Conservation (phyloP, 2,113 vertebrate genomes). For the Hassar affinis region DNA sequence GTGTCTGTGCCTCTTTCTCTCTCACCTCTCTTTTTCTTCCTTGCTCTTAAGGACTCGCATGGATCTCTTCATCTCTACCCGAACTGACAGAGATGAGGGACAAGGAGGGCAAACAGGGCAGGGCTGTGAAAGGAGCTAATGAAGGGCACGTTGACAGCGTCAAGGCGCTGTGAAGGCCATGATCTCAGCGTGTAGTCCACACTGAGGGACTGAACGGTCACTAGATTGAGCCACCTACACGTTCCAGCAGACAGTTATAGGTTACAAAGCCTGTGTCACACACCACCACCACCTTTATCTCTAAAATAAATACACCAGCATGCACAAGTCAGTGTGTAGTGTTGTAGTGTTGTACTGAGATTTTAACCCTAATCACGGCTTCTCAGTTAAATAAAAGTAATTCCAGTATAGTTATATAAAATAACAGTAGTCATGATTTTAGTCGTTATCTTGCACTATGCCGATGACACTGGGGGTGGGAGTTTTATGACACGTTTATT, state of each 20-base stretch:
- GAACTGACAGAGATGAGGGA: constrained; percentile 58
- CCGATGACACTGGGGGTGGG: no score
- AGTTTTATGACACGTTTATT: background rate
- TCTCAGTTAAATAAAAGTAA: background rate
- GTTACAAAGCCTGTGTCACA: background rate
- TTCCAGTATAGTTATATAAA: no score
- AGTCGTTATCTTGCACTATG: background rate
- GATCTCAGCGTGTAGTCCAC: constrained; percentile 46
- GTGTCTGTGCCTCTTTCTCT: background rate
- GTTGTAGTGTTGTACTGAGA: background rate
- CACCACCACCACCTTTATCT: background rate
- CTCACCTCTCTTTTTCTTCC: constrained; percentile 17
- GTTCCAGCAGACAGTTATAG: constrained; percentile 10
- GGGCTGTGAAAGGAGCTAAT: constrained; percentile 52
- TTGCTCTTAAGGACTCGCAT: constrained; percentile 16
- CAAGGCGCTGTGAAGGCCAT: constrained; percentile 55
- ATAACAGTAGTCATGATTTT: background rate
- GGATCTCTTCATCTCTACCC: constrained; percentile 45
- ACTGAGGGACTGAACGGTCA: constrained; percentile 39
- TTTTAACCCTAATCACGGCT: background rate
- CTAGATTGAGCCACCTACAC: constrained; percentile 28
- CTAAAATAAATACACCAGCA: background rate
- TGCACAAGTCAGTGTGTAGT: background rate
- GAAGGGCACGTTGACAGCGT: constrained; percentile 55
- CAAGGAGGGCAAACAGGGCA: constrained; percentile 1